These are phyloP conservation scores for Epinephelus coioides DNA, from an alignment of 2,797 vertebrate genomes.

Conservation along the genomic window DNA sequence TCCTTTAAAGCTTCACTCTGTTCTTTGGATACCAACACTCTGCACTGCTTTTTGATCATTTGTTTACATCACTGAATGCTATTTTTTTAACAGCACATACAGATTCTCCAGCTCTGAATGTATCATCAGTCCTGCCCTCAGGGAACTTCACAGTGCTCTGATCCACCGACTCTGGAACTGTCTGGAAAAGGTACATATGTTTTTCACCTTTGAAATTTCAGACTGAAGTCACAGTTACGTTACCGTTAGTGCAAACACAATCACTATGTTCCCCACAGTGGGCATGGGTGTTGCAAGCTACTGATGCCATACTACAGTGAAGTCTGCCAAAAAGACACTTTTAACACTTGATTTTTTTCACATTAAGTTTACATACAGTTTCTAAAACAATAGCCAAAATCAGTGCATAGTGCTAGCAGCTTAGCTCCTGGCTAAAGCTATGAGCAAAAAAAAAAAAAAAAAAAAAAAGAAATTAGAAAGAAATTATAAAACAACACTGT, in stretches of 20 bases:
- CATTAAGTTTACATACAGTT: no score
- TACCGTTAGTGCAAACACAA: constrained; percentile 6
- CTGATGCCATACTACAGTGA: background rate
- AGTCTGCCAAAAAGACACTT: background rate
- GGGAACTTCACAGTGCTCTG: constrained; percentile 42
- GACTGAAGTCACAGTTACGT: constrained; percentile 23
- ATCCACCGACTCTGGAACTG: constrained; percentile 43
- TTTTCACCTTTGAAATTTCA: constrained; percentile 54
- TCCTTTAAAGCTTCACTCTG: constrained; percentile 50
- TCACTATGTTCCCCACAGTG: background rate
- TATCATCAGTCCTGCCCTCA: constrained; percentile 37
- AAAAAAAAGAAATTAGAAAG: no score
- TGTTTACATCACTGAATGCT: constrained; percentile 61
- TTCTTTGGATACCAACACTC: constrained; percentile 41
- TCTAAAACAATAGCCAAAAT: no score
- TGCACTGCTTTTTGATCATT: constrained; percentile 62
- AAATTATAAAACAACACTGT: no score
- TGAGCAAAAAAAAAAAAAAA: no score
- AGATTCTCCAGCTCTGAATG: constrained; percentile 46
- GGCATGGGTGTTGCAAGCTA: background rate
- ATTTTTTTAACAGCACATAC: constrained; percentile 40
- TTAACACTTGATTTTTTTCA: background rate
- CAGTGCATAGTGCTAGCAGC: no score
- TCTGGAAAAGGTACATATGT: constrained; percentile 44
- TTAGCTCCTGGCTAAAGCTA: no score